These are phyloP conservation scores for Protobothrops flavoviridis DNA, from an alignment of 2,113 vertebrate species.

Conservation along the genomic window DNA sequence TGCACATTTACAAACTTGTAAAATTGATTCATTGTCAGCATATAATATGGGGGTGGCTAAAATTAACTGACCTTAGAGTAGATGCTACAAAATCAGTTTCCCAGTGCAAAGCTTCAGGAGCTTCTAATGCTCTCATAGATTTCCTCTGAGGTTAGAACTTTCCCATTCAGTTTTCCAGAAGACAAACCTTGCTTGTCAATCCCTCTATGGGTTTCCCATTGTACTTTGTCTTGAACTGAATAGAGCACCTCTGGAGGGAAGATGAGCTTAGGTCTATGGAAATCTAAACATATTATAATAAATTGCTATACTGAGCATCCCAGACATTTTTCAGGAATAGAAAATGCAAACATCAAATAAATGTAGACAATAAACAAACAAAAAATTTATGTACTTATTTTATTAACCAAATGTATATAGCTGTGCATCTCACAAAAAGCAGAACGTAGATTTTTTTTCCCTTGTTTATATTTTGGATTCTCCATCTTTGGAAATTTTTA, in stretches of 20 bases:
- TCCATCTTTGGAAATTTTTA: neutral
- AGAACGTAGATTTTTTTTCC: neutral
- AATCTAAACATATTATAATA: neutral
- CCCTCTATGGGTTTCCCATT: neutral
- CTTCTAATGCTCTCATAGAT: neutral
- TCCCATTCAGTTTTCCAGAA: neutral
- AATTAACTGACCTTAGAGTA: neutral
- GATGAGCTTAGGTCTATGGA: neutral
- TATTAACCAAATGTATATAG: neutral
- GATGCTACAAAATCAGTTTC: neutral
- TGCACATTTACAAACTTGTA: constrained; percentile 10
- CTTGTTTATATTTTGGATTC: neutral
- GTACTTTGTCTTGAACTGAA: neutral
- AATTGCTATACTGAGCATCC: neutral
- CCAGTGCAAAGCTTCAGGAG: neutral
- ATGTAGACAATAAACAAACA: neutral
- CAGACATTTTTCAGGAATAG: neutral
- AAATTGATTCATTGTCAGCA: constrained; percentile 13
- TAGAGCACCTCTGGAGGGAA: neutral
- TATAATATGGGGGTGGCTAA: neutral
- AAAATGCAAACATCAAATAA: neutral
- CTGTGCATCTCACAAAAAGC: neutral
- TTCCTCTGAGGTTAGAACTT: neutral
- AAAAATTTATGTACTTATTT: neutral
- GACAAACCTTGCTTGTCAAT: neutral